Evolutionary conservation across 2,888 invertebrate species (phyloP), one percentile per base, ranked within the genome.

Genomic region (Microplitis deprimator): DNA sequence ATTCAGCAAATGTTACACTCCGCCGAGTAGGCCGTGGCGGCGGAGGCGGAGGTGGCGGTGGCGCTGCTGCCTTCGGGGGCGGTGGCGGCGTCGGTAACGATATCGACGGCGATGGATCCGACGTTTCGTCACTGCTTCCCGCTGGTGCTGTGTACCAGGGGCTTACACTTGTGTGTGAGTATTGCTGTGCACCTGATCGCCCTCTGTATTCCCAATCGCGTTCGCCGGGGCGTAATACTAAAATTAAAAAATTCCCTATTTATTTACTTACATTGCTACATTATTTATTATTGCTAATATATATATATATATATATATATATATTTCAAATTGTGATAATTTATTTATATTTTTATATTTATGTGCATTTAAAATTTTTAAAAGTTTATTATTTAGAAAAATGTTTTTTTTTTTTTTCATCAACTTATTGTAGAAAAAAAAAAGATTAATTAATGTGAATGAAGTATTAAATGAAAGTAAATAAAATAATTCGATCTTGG

Each of bases 121-220:
- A 81, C 68, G 84, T 84, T 20, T 85, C 85, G 81, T 84, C 83
- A 77, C 83, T 82, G 64, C 50, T 50, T 50, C 50, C 50, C 50
- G 50, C 50, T 50, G 50, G 50, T 50, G 82, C 80, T 77, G 90
- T 92, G 76, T 81, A 73, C 82, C 82, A 82, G 5, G 82, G 82
- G 77, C 93, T 95, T 94, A 96, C 91, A 96, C 96, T 90, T 96
- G 96, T 83, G 96, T 96, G 90, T 96, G 96, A 20, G 94, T 95
- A 90, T 95, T 96, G 91, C 95, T 95, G 91, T 96, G 96, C 77
- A 95, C 93, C 81, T 94, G 94, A 85, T 96, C 96, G 85, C 92
- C 92, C 86, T 94, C 94, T 82, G 92, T 91, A 85, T 92, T 92
- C 82, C 94, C 93, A 86, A 95, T 94, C 91, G 96, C 96, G 86